Base-by-base conservation (phyloP, 2,888 invertebrate genomes). In the Patella depressa region DNA sequence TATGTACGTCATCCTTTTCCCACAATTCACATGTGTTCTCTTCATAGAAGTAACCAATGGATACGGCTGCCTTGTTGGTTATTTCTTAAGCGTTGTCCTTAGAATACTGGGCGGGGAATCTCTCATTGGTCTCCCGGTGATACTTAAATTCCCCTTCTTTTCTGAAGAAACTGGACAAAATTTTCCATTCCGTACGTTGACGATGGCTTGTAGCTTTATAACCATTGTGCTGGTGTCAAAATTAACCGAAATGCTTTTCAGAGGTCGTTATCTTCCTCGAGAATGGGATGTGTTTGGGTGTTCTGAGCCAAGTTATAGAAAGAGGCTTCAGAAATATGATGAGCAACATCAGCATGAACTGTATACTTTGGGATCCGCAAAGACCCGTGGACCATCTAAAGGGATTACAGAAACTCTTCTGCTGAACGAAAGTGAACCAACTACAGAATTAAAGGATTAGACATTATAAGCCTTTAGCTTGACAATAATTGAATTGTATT, bases 61-160 rank as follows among this genome's bases (percentile, higher is more conserved):
- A 11, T 87, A 86, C 77, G 87, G 87, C 65, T 81, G 84, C 14
- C 17, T 87, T 7, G 87, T 77, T 73, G 91, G 81, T 17, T 91
- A 76, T 92, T 94, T 96, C 82, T 94, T 97, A 84, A 97, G 97
- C 0, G 90, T 96, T 82, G 95, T 96, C 54, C 82, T 91, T 78
- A 94, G 98, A 3, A 92, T 97, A 74, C 94, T 96, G 0, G 97
- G 98, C 0, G 96, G 98, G 0, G 98, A 98, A 92, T 94, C 95
- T 76, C 92, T 97, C 85, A 93, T 98, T 89, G 95, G 95, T 0
- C 59, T 86, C 4, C 83, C 83, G 0, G 73, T 82, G 1, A 34
- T 73, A 7, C 74, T 86, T 11, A 77, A 80, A 29, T 85, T 78
- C 73, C 86, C 86, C 9, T 74, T 76, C 12, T 84, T 81, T 74